Conservation (phyloP, 2,113 vertebrate genomes). For the Xenopus tropicalis region UCB_Xtro_10.0 CM004443.2:46409501-46410000, state of each 20-base stretch:
- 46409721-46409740: background rate
- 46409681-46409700: conserved; percentile 20
- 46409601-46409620: conserved; percentile 19
- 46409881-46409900: too few relatives aligned
- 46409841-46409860: too few relatives aligned
- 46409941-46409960: too few relatives aligned
- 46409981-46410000: too few relatives aligned
- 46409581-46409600: conserved; percentile 14
- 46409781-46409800: too few relatives aligned
- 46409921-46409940: too few relatives aligned
- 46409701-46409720: background rate
- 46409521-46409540: conserved; percentile 39
- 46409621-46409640: conserved; percentile 34
- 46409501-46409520: conserved; percentile 34
- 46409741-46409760: background rate
- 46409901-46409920: too few relatives aligned
- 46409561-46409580: conserved; percentile 31
- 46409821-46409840: too few relatives aligned
- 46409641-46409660: conserved; percentile 27
- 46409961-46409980: too few relatives aligned
- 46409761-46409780: background rate
- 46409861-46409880: too few relatives aligned
- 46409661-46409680: conserved; percentile 24
- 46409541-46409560: conserved; percentile 21
- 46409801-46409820: too few relatives aligned